phyloP scores from a whole-genome alignment of 2,888 invertebrate species.

The Papilio demoleus region DNA sequence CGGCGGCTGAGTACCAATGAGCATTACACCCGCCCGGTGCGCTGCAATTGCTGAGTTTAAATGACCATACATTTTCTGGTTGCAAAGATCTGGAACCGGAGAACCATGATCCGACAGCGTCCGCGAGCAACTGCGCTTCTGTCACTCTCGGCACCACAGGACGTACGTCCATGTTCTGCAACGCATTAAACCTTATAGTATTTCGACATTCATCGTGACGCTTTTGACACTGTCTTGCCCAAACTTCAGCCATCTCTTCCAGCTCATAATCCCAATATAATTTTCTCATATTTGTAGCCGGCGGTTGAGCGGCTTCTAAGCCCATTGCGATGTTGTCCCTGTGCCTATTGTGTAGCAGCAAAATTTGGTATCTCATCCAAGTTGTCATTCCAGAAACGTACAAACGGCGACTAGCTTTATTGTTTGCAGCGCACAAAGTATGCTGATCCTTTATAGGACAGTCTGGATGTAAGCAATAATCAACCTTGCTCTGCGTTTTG shows the following conservation, averaged over 20 bases:
- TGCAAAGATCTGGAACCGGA: constrained; percentile 71
- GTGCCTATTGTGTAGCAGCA: constrained; percentile 74
- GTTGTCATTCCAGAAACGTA: constrained; percentile 75
- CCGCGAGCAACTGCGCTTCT: constrained; percentile 74
- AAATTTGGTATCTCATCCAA: constrained; percentile 76
- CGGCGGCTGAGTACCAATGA: constrained; percentile 75
- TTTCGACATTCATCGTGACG: constrained; percentile 79
- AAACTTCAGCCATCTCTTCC: constrained; percentile 73
- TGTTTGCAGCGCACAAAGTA: constrained; percentile 68
- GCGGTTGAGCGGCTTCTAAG: constrained; percentile 74
- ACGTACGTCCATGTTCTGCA: constrained; percentile 78
- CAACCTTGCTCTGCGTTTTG: constrained; percentile 42
- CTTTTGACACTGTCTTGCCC: constrained; percentile 79
- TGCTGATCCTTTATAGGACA: constrained; percentile 75
- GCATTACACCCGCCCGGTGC: constrained; percentile 73
- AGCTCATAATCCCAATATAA: constrained; percentile 81
- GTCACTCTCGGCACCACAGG: constrained; percentile 69
- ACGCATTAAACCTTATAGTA: constrained; percentile 71
- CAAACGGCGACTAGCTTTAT: constrained; percentile 67
- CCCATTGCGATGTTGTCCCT: constrained; percentile 78
- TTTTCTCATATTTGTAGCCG: constrained; percentile 79
- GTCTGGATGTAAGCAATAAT: constrained; percentile 74
- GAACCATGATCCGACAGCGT: constrained; percentile 76
- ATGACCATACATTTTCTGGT: constrained; percentile 71
- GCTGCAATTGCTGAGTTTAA: constrained; percentile 69